These are phyloP conservation scores for Drosophila erecta DNA, from an alignment of 1,140 invertebrate genomes.

Conservation along the genomic window DNA sequence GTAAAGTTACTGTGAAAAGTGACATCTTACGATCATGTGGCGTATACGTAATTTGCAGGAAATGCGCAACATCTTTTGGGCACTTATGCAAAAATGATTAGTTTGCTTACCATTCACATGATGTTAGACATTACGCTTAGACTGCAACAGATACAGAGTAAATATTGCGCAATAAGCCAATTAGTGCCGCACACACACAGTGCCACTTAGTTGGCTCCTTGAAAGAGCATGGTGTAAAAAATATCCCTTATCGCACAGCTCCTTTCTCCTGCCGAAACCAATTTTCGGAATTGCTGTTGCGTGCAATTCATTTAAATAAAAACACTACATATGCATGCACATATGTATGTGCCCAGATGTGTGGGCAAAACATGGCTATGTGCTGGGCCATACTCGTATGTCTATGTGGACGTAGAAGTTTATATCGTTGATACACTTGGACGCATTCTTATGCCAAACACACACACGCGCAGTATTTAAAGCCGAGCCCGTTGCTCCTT, in stretches of 20 bases:
- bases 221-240: not conserved
- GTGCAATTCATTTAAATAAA: slow-evolving; percentile 44
- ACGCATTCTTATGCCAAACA: slow-evolving; percentile 58
- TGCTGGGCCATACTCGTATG: not conserved
- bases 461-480: slow-evolving; percentile 30
- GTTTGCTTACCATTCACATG: too few relatives aligned
- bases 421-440: slow-evolving; percentile 74
- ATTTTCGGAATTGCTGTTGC: slow-evolving; percentile 24
- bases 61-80: too few relatives aligned
- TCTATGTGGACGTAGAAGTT: slow-evolving; percentile 54
- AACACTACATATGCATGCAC: not conserved
- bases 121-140: too few relatives aligned
- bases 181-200: too few relatives aligned
- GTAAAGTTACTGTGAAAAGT: not conserved
- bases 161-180: too few relatives aligned
- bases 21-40: not conserved
- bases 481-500: slow-evolving; percentile 8
- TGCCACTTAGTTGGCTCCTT: too few relatives aligned
- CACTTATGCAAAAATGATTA: too few relatives aligned
- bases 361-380: slow-evolving; percentile 11
- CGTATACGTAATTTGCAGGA: slow-evolving; percentile 2
- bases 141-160: too few relatives aligned
- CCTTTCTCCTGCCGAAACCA: slow-evolving; percentile 11
- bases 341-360: not conserved
- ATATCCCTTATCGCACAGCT: not conserved